These are phyloP conservation scores for Cheilosia scutellata DNA, from an alignment of 2,888 invertebrate species.

Conservation along the genomic window DNA sequence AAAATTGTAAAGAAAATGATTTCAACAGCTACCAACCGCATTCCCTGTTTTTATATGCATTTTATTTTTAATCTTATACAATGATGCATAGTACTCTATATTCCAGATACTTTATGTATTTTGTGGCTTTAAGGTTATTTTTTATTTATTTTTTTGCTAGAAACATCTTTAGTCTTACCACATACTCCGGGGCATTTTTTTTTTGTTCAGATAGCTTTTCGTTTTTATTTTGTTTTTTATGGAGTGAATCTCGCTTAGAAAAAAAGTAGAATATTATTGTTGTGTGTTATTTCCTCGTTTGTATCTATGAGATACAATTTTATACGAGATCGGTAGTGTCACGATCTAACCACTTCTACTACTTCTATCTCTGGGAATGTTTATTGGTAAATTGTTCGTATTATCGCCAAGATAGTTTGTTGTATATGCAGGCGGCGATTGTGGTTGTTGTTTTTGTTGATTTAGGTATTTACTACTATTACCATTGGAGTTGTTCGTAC, in stretches of 20 bases:
- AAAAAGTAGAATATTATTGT: slow-evolving; percentile 19
- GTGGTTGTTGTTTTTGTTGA: slow-evolving; percentile 65
- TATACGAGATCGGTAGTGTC: slow-evolving; percentile 25
- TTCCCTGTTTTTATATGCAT: slow-evolving; percentile 59
- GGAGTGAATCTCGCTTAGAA: slow-evolving; percentile 33
- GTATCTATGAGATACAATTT: slow-evolving; percentile 68
- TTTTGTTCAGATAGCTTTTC: slow-evolving; percentile 1
- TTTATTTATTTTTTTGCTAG: slow-evolving; percentile 31
- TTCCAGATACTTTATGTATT: slow-evolving; percentile 64
- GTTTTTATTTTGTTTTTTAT: slow-evolving; percentile 9
- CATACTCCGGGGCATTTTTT: slow-evolving; percentile 47
- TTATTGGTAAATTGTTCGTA: slow-evolving; percentile 81
- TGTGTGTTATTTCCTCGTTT: slow-evolving; percentile 31
- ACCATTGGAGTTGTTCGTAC: slow-evolving; percentile 64
- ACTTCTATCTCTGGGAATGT: slow-evolving; percentile 70
- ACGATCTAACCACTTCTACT: slow-evolving; percentile 63
- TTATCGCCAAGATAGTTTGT: slow-evolving; percentile 85
- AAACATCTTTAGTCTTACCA: slow-evolving; percentile 69
- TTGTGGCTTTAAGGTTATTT: slow-evolving; percentile 62
- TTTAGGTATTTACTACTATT: slow-evolving; percentile 65
- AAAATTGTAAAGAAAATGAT: slow-evolving; percentile 14
- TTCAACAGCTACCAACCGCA: slow-evolving; percentile 72
- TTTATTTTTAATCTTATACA: slow-evolving; percentile 38
- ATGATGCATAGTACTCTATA: slow-evolving; percentile 48
- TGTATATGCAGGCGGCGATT: slow-evolving; percentile 83